phyloP scores from a whole-genome alignment of 2,888 invertebrate genomes.

The Stenolophus ochropezus region DNA sequence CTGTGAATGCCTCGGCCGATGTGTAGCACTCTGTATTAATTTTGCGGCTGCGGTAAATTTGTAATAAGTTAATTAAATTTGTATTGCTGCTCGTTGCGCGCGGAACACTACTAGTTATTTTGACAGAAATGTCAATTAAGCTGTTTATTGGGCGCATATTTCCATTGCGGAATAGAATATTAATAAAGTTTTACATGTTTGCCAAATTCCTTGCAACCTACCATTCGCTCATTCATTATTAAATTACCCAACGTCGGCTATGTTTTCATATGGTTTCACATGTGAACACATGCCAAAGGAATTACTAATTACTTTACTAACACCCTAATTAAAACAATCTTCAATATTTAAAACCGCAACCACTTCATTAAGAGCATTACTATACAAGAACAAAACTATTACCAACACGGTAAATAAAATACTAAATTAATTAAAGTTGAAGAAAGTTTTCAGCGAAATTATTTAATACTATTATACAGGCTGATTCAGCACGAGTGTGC shows the following conservation, averaged over 20 bases:
- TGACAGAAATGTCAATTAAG: conserved; percentile 29
- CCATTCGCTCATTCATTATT: neutral
- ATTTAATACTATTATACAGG: too few relatives aligned
- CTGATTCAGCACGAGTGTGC: too few relatives aligned
- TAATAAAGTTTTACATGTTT: conserved; percentile 19
- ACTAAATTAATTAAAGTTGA: too few relatives aligned
- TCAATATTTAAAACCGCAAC: too few relatives aligned
- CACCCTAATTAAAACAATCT: neutral
- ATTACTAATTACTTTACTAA: neutral
- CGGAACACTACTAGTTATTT: neutral
- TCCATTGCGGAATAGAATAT: conserved; percentile 25
- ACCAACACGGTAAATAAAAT: too few relatives aligned
- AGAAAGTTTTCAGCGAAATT: too few relatives aligned
- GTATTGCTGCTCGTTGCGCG: neutral
- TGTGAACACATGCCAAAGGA: neutral
- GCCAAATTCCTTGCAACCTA: neutral
- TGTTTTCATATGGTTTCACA: neutral
- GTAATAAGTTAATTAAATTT: conserved; percentile 37
- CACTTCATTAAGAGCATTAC: too few relatives aligned
- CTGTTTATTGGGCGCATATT: conserved; percentile 21
- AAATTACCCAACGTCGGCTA: neutral
- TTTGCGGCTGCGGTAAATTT: conserved; percentile 26
- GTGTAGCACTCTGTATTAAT: conserved; percentile 18
- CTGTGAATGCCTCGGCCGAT: neutral
- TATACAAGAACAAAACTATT: too few relatives aligned